A percentile compares a stretch with the other conserved stretches of the same genome.
Evolutionary conservation across 2,797 vertebrate genomes (phyloP).

Genomic region (Dermochelys coriacea): DNA sequence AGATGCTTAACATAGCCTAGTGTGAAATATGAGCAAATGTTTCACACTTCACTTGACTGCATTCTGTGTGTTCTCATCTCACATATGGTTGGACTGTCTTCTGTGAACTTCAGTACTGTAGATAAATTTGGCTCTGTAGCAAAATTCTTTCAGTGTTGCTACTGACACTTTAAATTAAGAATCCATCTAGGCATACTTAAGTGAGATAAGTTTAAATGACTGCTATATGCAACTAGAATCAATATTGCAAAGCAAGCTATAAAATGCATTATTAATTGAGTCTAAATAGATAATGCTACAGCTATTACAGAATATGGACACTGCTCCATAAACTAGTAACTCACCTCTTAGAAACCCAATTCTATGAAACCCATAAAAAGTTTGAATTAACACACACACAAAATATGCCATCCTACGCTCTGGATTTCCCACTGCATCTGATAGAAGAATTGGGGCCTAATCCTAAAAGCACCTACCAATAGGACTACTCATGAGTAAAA

Average conservation of each 20-base stretch:
- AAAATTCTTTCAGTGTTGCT: background rate
- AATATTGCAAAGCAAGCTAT: background rate
- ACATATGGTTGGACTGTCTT: background rate
- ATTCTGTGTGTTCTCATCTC: background rate
- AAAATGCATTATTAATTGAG: background rate
- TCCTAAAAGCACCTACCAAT: no score
- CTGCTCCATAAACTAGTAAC: background rate
- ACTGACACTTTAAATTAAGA: background rate
- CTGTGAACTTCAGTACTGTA: background rate
- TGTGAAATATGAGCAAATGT: rapidly evolving
- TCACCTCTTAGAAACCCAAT: background rate
- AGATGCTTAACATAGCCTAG: rapidly evolving
- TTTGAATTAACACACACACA: background rate
- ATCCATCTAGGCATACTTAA: background rate
- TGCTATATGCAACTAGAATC: background rate
- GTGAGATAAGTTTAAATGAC: background rate
- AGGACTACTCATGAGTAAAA: no score
- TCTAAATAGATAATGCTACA: background rate
- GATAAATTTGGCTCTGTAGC: background rate
- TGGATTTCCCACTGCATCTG: no score
- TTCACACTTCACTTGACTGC: background rate
- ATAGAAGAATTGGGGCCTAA: no score
- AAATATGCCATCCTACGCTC: background rate
- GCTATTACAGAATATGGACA: background rate
- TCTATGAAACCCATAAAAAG: background rate